Evolutionary conservation across 2,113 vertebrate genomes (phyloP).

Genomic region (Nerophis ophidion): DNA sequence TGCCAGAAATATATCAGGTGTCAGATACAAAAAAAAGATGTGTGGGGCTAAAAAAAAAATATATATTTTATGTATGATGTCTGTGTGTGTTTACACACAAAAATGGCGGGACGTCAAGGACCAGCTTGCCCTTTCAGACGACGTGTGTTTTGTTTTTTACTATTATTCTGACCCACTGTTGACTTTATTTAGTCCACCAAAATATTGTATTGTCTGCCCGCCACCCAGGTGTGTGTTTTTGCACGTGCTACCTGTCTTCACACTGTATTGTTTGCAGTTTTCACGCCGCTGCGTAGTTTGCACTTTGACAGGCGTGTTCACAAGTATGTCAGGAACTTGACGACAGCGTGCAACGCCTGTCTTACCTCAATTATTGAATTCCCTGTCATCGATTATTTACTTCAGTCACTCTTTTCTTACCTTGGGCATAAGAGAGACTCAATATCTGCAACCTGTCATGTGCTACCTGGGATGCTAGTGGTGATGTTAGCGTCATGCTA

Average conservation of each 20-base stretch:
- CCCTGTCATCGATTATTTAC: slow-evolving; percentile 48
- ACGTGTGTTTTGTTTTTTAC: slow-evolving; percentile 47
- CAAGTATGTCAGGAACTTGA: slow-evolving; percentile 33
- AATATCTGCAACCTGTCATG: neutral
- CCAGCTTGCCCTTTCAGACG: slow-evolving; percentile 55
- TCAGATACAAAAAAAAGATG: slow-evolving; percentile 36
- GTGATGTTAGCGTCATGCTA: no score
- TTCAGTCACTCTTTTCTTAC: slow-evolving; percentile 33
- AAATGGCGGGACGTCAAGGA: slow-evolving; percentile 29
- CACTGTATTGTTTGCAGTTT: slow-evolving; percentile 22
- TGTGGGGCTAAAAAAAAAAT: neutral
- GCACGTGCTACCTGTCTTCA: no score
- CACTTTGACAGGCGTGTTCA: slow-evolving; percentile 24
- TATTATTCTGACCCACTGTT: neutral
- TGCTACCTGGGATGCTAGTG: no score
- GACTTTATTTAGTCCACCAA: slow-evolving; percentile 22
- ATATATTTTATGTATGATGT: slow-evolving; percentile 6
- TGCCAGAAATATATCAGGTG: slow-evolving; percentile 30
- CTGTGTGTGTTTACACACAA: slow-evolving; percentile 11
- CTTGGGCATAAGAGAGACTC: slow-evolving; percentile 7
- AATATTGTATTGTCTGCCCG: neutral
- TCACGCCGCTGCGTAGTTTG: neutral
- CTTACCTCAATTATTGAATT: slow-evolving; percentile 52
- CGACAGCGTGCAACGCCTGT: slow-evolving; percentile 34
- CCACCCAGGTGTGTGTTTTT: neutral